Base-by-base conservation (phyloP, 2,888 invertebrate species). In the Heliconius erato region DNA sequence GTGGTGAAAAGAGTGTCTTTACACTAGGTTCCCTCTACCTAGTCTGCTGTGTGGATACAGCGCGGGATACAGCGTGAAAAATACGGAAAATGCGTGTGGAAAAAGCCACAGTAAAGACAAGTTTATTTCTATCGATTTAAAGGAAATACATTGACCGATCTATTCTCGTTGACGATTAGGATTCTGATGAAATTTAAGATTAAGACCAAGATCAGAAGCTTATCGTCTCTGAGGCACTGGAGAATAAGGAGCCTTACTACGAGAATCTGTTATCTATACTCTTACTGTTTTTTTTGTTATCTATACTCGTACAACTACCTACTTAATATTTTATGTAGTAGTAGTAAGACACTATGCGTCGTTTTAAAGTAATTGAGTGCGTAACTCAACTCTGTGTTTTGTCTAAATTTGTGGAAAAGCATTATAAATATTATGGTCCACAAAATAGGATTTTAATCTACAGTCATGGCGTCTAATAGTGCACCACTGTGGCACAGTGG, bases 191-290 rank as follows among this genome's bases (percentile, higher is more conserved):
- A 65, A 74, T 74, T 74, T 59, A n/a, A 74, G 74, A 74, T 74
- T 59, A 59, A 59, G 59, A 59, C 74, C 35, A 35, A 74, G 74
- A 74, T 74, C 35, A 59, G n/a, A 19, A 49, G 74, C 59, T 74
- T 63, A 74, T n/a, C 23, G 74, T 74, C 32, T 63, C 74, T 35
- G n/a, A 12, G 76, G 76, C 76, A 76, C 76, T 59, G 63, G 12
- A 40, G 67, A 44, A 78, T 78, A 78, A 78, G 77, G 67, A 78
- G 77, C 77, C 77, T 44, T 67, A 78, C 44, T 78, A 44, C 7
- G 28, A 40, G 26, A 67, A 0, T 26, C 68, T 49, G 54, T 26
- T 63, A 63, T n/a, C 23, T 63, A n/a, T 11, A n/a, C 11, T 40
- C 11, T 11, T 49, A 49, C 49, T n/a, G n/a, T n/a, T n/a, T 40